phyloP scores from a whole-genome alignment of 2,797 vertebrate genomes.

The Cuniculus paca region DNA sequence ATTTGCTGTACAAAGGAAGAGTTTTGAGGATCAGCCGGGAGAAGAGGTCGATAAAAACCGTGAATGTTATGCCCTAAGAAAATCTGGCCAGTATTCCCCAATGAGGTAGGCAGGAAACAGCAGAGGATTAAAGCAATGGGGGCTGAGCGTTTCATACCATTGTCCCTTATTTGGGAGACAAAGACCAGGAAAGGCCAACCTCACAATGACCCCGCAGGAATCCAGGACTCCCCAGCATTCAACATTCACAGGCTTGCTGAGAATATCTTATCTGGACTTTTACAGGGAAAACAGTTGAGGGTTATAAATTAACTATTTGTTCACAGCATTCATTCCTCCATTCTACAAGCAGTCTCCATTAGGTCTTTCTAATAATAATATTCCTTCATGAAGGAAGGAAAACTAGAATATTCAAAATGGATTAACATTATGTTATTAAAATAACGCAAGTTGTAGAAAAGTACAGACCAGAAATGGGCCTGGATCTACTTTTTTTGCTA shows the following conservation, averaged over 20 bases:
- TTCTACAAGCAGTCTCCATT: neutral
- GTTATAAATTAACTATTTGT: neutral
- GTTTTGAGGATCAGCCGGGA: neutral
- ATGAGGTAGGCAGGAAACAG: neutral
- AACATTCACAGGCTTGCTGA: neutral
- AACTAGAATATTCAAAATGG: conserved; percentile 1
- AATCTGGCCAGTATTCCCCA: neutral
- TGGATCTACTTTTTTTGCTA: neutral
- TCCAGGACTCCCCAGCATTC: neutral
- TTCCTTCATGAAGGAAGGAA: neutral
- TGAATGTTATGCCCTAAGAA: conserved; percentile 6
- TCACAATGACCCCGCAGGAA: neutral
- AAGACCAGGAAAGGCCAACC: neutral
- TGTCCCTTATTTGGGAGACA: neutral
- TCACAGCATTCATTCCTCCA: neutral
- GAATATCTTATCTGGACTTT: neutral
- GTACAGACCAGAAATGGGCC: neutral
- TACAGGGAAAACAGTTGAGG: neutral
- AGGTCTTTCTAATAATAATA: neutral
- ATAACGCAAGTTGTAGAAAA: conserved; percentile 28
- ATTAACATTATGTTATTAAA: neutral
- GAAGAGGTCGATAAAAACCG: neutral
- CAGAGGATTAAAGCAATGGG: neutral
- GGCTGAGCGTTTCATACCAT: neutral
- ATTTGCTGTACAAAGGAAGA: neutral